phyloP scores from a whole-genome alignment of 1,140 invertebrate species.

The Heliconius melpomene region DNA sequence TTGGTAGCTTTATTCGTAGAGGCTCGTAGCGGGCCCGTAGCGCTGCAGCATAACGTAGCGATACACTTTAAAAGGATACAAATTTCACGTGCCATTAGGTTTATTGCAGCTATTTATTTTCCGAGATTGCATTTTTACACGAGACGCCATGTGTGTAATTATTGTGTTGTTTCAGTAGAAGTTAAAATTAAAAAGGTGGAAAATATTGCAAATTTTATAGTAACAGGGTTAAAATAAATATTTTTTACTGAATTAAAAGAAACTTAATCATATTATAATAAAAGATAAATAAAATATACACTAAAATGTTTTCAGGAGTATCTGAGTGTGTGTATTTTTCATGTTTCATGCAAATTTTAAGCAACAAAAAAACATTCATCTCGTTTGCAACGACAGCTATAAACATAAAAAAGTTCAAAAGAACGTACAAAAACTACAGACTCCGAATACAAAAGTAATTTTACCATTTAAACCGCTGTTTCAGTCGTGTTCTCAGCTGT shows the following conservation, averaged over 20 bases:
- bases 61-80: constrained; percentile 40
- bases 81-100: constrained; percentile 46
- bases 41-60: constrained; percentile 39
- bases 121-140: constrained; percentile 41
- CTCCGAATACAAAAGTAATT: constrained; percentile 9
- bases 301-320: background rate
- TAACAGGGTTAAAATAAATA: background rate
- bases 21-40: constrained; percentile 27
- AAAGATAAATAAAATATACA: background rate
- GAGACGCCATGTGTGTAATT: constrained; percentile 30
- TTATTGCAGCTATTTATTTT: constrained; percentile 41
- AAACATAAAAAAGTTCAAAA: constrained; percentile 10
- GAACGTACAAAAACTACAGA: constrained; percentile 12
- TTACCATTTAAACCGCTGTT: constrained; percentile 6
- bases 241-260: too few species aligned
- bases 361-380: constrained; percentile 7
- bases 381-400: constrained; percentile 10
- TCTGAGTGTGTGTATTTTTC: background rate
- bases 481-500: constrained; percentile 2
- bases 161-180: constrained; percentile 16
- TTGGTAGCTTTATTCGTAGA: constrained; percentile 26
- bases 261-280: background rate
- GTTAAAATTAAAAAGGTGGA: background rate
- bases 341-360: constrained; percentile 7
- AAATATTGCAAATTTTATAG: background rate